Evolutionary conservation across 2,888 invertebrate genomes (phyloP).

Genomic region (Clanis bilineata): DNA sequence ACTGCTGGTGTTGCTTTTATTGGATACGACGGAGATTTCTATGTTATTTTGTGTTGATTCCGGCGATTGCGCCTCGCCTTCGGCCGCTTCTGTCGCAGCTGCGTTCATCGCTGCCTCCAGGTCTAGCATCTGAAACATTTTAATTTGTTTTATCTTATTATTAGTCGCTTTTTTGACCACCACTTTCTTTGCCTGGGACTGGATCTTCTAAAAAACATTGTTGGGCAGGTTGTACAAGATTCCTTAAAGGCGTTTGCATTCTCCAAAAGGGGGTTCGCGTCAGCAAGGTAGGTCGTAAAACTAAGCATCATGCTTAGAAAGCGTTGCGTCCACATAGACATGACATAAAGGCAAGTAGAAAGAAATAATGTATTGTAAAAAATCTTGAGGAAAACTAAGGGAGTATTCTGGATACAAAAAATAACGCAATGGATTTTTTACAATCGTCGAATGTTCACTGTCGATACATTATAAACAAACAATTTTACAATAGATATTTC

Average conservation of each 20-base stretch:
- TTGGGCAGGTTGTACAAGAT: too few species aligned
- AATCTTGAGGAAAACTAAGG: neutral
- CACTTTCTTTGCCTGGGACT: too few species aligned
- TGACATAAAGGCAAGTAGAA: too few species aligned
- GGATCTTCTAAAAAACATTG: too few species aligned
- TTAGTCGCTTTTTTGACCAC: too few species aligned
- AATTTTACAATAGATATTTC: slow-evolving; percentile 22
- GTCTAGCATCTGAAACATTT: slow-evolving; percentile 59
- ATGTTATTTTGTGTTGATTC: slow-evolving; percentile 53
- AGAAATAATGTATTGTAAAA: too few species aligned
- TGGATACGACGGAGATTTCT: slow-evolving; percentile 53
- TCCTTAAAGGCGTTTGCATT: too few species aligned
- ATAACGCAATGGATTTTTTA: slow-evolving; percentile 16
- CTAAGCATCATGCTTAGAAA: too few species aligned
- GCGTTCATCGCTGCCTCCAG: slow-evolving; percentile 60
- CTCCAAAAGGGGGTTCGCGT: too few species aligned
- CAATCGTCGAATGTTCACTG: slow-evolving; percentile 11
- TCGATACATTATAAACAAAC: slow-evolving; percentile 17
- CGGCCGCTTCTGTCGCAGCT: slow-evolving; percentile 39
- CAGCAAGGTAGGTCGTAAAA: too few species aligned
- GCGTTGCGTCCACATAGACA: too few species aligned
- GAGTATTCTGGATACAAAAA: slow-evolving; percentile 2
- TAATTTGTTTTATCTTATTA: slow-evolving; percentile 15
- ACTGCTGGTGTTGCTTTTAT: slow-evolving; percentile 49
- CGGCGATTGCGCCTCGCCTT: slow-evolving; percentile 45